Evolutionary conservation across 2,888 invertebrate species (phyloP), one percentile per base, ranked within the genome.

Genomic region (Bellardia bayeri): DNA sequence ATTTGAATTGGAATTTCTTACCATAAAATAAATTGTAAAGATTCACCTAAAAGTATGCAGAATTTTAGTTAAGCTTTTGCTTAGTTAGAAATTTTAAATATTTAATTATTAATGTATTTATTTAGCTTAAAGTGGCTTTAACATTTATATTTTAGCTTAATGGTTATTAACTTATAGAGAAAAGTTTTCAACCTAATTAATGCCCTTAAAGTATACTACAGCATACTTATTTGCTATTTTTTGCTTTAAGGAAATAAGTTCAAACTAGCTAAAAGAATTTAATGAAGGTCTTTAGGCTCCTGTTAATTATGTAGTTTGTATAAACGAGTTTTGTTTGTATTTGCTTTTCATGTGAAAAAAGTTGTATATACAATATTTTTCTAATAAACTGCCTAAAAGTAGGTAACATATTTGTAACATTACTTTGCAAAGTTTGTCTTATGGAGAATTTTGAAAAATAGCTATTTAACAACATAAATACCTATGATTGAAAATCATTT

Each of bases 41-140:
- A 30, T 74, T 58, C 14, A 23, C 72, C 58, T 74, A 33, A 74
- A 58, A 58, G 8, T 58, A 74, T 58, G 72, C 72, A 11, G 4
- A 13, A 69, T 51, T n/a, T 49, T 49, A 45, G 45, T 45, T 45
- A 45, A 13, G 2, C 13, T 9, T 45, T 9, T 45, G 45, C 3
- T 45, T 45, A 11, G 45, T 45, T 3, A 45, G 2, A 3, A 2
- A 13, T 54, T 54, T 0, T 54, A 23, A 23, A 54, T n/a, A 7
- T 54, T 0, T 8, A 23, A 54, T 23, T 54, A 8, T 16, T 16
- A 54, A 16, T 8, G 6, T 54, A n/a, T 16, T 16, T 54, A n/a
- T 16, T 16, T 54, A 16, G n/a, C 16, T 54, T 54, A 16, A 54
- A 16, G 3, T 45, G 16, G 16, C 3, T n/a, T 23, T 54, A 37